Percentiles rank a stretch among this genome's conserved stretches.
phyloP scores from a whole-genome alignment of 2,113 vertebrate species.

The Climacteris rufus region DNA sequence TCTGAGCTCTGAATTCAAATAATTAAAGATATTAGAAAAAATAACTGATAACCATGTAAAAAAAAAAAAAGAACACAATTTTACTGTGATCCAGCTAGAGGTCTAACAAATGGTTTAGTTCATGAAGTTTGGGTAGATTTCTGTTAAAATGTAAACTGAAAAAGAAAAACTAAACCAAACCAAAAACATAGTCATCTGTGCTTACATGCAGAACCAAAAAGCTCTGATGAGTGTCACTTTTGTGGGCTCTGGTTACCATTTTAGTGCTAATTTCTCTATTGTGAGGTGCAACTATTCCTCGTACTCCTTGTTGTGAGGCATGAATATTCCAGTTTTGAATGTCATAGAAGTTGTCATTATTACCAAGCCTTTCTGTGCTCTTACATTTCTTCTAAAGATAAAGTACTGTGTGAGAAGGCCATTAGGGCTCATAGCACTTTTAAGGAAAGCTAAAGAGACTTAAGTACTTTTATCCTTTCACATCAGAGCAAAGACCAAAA shows the following conservation, averaged over 20 bases:
- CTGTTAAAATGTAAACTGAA: background rate
- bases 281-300: background rate
- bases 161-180: no score
- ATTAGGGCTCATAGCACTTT: background rate
- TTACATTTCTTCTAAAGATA: background rate
- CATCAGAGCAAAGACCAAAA: background rate
- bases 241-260: background rate
- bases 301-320: background rate
- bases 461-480: background rate
- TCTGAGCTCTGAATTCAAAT: no score
- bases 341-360: background rate
- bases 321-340: background rate
- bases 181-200: background rate
- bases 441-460: background rate
- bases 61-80: background rate
- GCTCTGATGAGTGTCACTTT: background rate
- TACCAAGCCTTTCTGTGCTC: background rate
- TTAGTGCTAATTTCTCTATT: background rate
- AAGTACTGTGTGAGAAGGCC: background rate
- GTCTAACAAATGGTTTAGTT: background rate
- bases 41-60: rapidly evolving
- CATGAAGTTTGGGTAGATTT: background rate
- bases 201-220: background rate
- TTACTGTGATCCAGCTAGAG: background rate
- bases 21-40: background rate